Evolutionary conservation across 1,140 invertebrate genomes (phyloP), one percentile per base, ranked within the genome.

Genomic region (Manduca sexta): DNA sequence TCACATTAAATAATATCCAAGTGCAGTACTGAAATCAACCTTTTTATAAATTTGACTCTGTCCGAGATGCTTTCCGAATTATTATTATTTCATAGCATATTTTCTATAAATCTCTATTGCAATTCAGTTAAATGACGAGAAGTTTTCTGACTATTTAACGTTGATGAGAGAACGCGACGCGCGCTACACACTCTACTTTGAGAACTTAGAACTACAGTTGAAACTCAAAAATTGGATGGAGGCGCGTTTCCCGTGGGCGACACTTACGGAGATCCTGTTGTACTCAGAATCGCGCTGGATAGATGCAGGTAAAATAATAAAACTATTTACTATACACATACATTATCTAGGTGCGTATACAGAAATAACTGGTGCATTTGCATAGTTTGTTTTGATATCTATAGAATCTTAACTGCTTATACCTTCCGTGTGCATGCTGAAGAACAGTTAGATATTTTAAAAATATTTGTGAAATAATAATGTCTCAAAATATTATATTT

Each of bases 101-200:
- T n/a, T n/a, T n/a, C n/a, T 13, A 11, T 8, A 18, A 40, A 40
- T 46, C 33, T 68, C 58, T 45, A 2, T 35, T 13, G 13, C 14
- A 34, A 16, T 2, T 46, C 10, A 26, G 78, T n/a, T 73, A 6
- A 71, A 73, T 43, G 74, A 78, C 31, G 71, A 80, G 29, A 61
- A 69, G 11, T 82, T 86, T 45, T 69, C 77, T 1, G 74, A 86
- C 31, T 77, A 86, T 44, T 44, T 82, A 16, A 56, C 48, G 0
- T 34, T 86, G 34, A 79, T 84, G 69, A 56, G 60, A 5, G 80
- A 86, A 55, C 65, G 83, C 3, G 82, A 86, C 46, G 82, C 76
- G 8, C 61, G 82, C 0, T 86, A 82, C 51, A 73, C 81, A 0
- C 56, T 87, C 7, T 83, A 76, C 55, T 76, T 79, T 42, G 81